Conservation (phyloP, 2,888 invertebrate species). For the Calliopum simillimum region DNA sequence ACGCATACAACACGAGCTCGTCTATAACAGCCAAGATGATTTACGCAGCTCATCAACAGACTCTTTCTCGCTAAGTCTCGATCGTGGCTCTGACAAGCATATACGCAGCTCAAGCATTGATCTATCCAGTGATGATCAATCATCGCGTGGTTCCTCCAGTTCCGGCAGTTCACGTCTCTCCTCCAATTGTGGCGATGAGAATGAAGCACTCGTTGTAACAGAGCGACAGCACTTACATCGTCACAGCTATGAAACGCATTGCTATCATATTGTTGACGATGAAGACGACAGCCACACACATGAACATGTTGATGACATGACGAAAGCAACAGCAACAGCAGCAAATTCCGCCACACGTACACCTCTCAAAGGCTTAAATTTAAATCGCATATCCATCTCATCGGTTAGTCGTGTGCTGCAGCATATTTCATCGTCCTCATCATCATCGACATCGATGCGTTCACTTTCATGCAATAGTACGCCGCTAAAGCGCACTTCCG, state of each 20-base stretch:
- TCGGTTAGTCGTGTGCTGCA: constrained; percentile 79
- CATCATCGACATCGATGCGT: constrained; percentile 70
- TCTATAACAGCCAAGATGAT: constrained; percentile 69
- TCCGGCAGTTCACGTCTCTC: constrained; percentile 50
- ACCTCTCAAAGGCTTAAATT: constrained; percentile 55
- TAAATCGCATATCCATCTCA: constrained; percentile 68
- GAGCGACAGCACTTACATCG: not conserved
- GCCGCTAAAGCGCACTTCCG: constrained; percentile 55
- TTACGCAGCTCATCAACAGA: constrained; percentile 67
- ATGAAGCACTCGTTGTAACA: constrained; percentile 31
- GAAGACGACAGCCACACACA: constrained; percentile 18
- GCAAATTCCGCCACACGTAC: constrained; percentile 49
- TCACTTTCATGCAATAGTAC: constrained; percentile 74
- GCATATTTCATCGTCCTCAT: constrained; percentile 70
- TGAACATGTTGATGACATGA: constrained; percentile 37
- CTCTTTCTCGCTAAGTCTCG: constrained; percentile 62
- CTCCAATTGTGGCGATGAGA: constrained; percentile 56
- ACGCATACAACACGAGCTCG: constrained; percentile 48
- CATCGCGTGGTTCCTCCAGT: constrained; percentile 61
- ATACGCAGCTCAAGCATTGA: constrained; percentile 59
- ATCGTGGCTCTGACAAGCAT: constrained; percentile 54
- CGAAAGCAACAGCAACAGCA: constrained; percentile 47
- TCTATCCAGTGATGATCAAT: constrained; percentile 62
- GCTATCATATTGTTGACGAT: constrained; percentile 19
- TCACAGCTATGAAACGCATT: constrained; percentile 14